Evolutionary conservation across 2,888 invertebrate species (phyloP).

Genomic region (Parascotia fuliginaria): DNA sequence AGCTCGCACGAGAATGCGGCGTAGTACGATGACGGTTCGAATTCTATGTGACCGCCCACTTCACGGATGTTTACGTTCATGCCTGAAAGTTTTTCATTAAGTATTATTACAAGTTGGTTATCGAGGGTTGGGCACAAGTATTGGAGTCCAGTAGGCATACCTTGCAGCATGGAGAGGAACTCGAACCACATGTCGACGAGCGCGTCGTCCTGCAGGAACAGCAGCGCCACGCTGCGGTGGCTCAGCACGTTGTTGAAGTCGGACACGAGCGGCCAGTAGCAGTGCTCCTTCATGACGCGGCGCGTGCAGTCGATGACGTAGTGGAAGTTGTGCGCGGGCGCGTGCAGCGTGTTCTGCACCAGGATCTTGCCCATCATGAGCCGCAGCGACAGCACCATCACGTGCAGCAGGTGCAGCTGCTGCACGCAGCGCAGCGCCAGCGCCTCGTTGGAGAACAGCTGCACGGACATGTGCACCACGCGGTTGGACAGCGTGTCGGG

Average conservation of each 20-base stretch:
- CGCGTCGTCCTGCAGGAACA: constrained; percentile 94
- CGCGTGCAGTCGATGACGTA: constrained; percentile 96
- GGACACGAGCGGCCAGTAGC: constrained; percentile 98
- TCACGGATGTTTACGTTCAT: constrained; percentile 99
- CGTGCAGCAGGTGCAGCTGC: constrained; percentile 94
- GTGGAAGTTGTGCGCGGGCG: constrained; percentile 92
- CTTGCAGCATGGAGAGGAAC: constrained; percentile 97
- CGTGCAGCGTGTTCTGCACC: constrained; percentile 94
- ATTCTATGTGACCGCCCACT: constrained; percentile 96
- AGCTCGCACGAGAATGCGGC: constrained; percentile 99
- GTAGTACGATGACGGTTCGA: constrained; percentile 98
- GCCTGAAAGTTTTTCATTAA: no score
- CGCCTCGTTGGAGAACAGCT: constrained; percentile 97
- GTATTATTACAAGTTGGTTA: no score
- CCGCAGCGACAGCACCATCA: constrained; percentile 94
- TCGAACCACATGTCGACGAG: constrained; percentile 98
- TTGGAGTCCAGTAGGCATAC: no score
- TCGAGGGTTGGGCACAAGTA: no score
- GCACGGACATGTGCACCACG: constrained; percentile 98
- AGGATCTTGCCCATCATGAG: constrained; percentile 97
- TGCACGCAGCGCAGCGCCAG: constrained; percentile 96
- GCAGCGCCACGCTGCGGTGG: constrained; percentile 95
- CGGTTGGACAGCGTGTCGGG: constrained; percentile 97
- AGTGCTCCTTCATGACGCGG: constrained; percentile 98
- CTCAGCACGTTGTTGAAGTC: constrained; percentile 98